Conservation (phyloP, 1,140 invertebrate species). For the Zaprionus ornatus region DNA sequence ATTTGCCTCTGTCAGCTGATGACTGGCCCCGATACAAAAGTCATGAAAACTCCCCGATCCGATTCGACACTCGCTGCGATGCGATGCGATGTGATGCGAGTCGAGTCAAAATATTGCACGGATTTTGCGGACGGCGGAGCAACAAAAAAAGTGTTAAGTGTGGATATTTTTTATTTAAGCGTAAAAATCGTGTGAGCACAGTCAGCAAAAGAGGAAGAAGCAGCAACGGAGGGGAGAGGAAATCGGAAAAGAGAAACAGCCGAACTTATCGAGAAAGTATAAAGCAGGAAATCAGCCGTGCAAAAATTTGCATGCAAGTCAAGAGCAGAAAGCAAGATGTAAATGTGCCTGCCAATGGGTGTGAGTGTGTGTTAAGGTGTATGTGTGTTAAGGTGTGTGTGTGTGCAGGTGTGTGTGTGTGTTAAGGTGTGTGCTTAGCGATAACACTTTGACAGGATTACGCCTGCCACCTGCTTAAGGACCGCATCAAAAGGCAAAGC, state of each 20-base stretch:
- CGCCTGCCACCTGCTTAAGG: conserved; percentile 78
- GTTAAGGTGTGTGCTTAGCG: conserved; percentile 55
- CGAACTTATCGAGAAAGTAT: conserved; percentile 65
- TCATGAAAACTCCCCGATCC: conserved; percentile 58
- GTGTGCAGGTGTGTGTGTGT: conserved; percentile 4
- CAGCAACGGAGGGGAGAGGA: background rate
- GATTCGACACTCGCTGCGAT: background rate
- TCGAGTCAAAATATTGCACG: conserved; percentile 48
- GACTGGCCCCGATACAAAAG: conserved; percentile 77
- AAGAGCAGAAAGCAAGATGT: conserved; percentile 55
- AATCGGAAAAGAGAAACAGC: conserved; percentile 51
- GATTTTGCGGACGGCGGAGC: conserved; percentile 42
- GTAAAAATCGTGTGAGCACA: conserved; percentile 65
- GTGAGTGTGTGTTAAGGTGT: conserved; percentile 10
- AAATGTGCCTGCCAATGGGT: conserved; percentile 16
- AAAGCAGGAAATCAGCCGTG: conserved; percentile 64
- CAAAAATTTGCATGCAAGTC: conserved; percentile 79
- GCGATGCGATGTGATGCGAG: conserved; percentile 10
- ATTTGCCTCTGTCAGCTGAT: conserved; percentile 75
- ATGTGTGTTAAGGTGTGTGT: conserved; percentile 1
- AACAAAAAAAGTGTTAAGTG: conserved; percentile 75
- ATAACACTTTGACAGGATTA: conserved; percentile 82
- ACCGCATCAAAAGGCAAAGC: conserved; percentile 69
- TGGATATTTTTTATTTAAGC: conserved; percentile 80
- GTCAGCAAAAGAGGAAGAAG: conserved; percentile 45